Base-by-base conservation (phyloP, 2,797 vertebrate genomes). In the Rhabdophis nuchalis region DNA sequence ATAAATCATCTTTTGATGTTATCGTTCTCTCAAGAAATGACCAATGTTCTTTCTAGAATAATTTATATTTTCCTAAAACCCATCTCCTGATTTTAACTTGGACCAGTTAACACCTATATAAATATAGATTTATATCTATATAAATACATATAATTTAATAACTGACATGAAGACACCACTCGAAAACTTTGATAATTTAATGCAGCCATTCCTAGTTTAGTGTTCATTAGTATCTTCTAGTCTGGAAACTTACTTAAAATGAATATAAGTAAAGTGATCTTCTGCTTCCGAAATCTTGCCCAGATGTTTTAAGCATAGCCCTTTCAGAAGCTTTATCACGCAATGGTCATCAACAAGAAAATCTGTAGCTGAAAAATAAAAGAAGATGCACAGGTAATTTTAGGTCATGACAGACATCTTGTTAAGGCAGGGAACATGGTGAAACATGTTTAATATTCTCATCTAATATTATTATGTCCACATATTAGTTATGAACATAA, bases 271-370 rank as follows among this genome's bases (percentile, higher is more conserved):
- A 95, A 99, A 99, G 97, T 98, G 98, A 90, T 99, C 98, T 95
- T 99, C 98, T 0, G 99, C 99, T 96, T 99, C 99, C 32, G 97
- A 98, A 25, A 97, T 97, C 91, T 98, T 98, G 90, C 98, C 99
- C 95, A 99, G 96, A 96, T 99, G 98, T 97, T 99, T 99, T 89
- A 99, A 98, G 96, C 99, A 99, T 16, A 99, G 97, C 36, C 99
- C 99, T 96, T 98, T 99, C 93, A 99, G 96, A 89, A 99, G 96
- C 94, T 99, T 99, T 95, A 99, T 95, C 96, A 99, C 96, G 58
- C 99, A 99, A 93, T 98, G 98, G 92, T 99, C 99, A 94, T 99
- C 99, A 95, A 97, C 97, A 68, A 98, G 97, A 94, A 98, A 98
- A 95, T 99, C 99, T 0, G 97, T 98, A 95, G 97, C 99, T 99